Evolutionary conservation across 2,797 vertebrate genomes (phyloP), one percentile per base, ranked within the genome.

Genomic region (Holocentrus rufus): DNA sequence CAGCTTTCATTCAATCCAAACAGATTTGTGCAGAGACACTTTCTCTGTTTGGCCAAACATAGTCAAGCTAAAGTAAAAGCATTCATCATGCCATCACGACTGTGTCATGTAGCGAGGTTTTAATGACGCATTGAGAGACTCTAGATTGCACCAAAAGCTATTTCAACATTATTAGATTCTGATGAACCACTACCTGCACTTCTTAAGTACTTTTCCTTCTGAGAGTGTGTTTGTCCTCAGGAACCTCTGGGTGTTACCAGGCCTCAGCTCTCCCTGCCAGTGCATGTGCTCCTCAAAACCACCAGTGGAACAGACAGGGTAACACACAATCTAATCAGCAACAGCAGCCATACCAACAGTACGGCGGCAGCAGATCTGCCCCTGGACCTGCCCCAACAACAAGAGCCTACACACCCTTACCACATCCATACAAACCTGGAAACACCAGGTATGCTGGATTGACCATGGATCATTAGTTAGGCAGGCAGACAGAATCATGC

Each of bases 391-490:
- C 72, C 4, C 58, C 79, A 63, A 27, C 71, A 53, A 65, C 31
- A 53, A 90, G 65, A 85, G 25, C 74, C 25, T 87, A 74, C 61
- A 7, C 81, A 71, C 71, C 84, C 13, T 22, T 88, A 34, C 23
- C 88, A 77, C 89, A 94, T 65, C 92, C 91, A 17, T 89, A 92
- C 68, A 93, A 93, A 80, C n/a, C 23, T 79, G 86, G 44, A 78
- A 80, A 75, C 60, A 78, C 49, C 63, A 83, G 88, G 94, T 94
- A 85, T 39, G 18, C 18, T 71, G 62, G 4, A 31, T 9, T 60
- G 0, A 65, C 30, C 20, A 42, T 0, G 30, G 23, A 54, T 2
- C 15, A 17, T 23, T 56, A 47, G 15, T 36, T 1, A 25, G 14
- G 20, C 20, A 3, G 4, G 34, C 22, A 49, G 30, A 30, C 15